Base-by-base conservation (phyloP, 2,888 invertebrate genomes). In the Microctonus hyperodae region DNA sequence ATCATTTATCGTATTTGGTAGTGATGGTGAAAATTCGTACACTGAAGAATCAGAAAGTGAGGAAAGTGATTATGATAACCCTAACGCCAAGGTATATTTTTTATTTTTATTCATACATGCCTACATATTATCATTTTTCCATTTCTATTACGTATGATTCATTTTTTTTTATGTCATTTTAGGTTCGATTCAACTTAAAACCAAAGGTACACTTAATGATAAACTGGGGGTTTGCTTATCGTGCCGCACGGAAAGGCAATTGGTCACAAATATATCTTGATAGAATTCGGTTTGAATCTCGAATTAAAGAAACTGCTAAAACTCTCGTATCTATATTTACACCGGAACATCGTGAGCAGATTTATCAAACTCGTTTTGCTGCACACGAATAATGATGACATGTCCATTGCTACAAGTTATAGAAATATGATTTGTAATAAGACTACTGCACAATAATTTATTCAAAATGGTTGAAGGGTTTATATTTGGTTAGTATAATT, bases 241-340 rank as follows among this genome's bases (percentile, higher is more conserved):
- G 86, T 58, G 83, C 84, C 22, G 87, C 88, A 2, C 82, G 89
- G 13, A 85, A 81, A 72, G 88, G 88, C 2, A 87, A 85, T 1
- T 89, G 88, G 88, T 88, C 88, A 75, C 79, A 85, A 76, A 83
- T 84, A 73, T 87, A 85, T 1, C 78, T 87, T 37, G 88, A 89
- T 69, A 79, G 87, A 51, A 84, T 78, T 7, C 81, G 88, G 50
- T 89, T 89, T 75, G 81, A 78, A 57, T 75, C 75, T 11, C 81
- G 87, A 55, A 86, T 88, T 37, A 69, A 71, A 10, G 75, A 79
- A 7, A 77, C 80, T 6, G 85, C 82, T 61, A 69, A 72, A 28
- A 72, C 84, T 31, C 77, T 88, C 13, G 75, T 79, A 63, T 82
- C 84, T 6, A 77, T 88, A 64, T 80, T 88, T n/a, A 76, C 78